Conservation (phyloP, 2,113 vertebrate species). For the Oryzias woworae region DNA sequence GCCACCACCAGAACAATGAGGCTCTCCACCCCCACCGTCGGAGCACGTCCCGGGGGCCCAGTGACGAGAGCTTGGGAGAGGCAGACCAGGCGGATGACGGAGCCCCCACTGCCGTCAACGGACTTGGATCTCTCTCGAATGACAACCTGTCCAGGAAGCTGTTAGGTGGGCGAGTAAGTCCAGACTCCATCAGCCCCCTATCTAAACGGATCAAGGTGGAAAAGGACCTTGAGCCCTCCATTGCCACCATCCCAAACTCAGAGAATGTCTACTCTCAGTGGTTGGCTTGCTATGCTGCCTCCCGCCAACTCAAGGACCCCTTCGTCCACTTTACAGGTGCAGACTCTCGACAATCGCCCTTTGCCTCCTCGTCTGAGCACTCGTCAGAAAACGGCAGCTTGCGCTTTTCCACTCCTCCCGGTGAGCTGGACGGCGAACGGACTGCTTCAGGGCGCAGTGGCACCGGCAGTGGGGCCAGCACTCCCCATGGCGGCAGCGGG, state of each 20-base stretch:
- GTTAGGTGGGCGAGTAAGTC: constrained; percentile 84
- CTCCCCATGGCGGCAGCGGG: constrained; percentile 84
- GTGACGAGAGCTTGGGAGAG: constrained; percentile 86
- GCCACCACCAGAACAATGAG: constrained; percentile 94
- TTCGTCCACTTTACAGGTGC: constrained; percentile 91
- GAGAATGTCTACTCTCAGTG: constrained; percentile 99
- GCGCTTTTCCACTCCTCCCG: constrained; percentile 96
- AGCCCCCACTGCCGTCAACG: constrained; percentile 77
- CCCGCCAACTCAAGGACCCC: constrained; percentile 96
- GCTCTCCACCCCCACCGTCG: constrained; percentile 90
- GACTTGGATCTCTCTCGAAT: constrained; percentile 86
- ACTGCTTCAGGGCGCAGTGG: constrained; percentile 91
- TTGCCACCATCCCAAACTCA: constrained; percentile 90
- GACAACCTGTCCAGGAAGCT: constrained; percentile 92
- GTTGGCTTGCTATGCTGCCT: constrained; percentile 95
- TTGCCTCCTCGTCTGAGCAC: constrained; percentile 96
- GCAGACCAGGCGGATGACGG: constrained; percentile 84
- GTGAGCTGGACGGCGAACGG: constrained; percentile 90
- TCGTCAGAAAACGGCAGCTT: constrained; percentile 98
- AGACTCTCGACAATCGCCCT: constrained; percentile 98
- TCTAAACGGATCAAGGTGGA: constrained; percentile 98
- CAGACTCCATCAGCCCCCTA: constrained; percentile 90
- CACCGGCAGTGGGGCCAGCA: constrained; percentile 81
- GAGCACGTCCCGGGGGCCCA: constrained; percentile 82
- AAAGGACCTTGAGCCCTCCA: constrained; percentile 93